Percentiles rank a stretch among this genome's conserved stretches.
Evolutionary conservation across 2,113 vertebrate genomes (phyloP).

Genomic region (Apodemus speciosus): DNA sequence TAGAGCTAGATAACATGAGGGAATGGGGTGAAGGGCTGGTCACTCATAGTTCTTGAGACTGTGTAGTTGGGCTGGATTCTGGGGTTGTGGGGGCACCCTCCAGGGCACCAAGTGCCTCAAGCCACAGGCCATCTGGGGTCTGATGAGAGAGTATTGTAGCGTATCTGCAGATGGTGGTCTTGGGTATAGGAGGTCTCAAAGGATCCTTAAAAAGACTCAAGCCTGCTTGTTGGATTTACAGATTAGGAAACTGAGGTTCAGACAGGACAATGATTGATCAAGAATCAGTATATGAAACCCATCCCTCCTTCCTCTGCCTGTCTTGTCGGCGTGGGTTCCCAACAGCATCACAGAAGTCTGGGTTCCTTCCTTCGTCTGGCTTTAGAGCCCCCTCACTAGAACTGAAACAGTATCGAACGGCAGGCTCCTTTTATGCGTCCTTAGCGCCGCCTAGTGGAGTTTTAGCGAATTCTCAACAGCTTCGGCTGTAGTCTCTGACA

Average conservation of each 20-base stretch:
- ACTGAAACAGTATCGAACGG: neutral
- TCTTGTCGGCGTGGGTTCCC: neutral
- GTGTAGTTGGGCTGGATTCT: neutral
- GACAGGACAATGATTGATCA: neutral
- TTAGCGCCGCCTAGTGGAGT: constrained; percentile 75
- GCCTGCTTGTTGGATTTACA: neutral
- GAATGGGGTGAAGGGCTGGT: neutral
- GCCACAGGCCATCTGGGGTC: neutral
- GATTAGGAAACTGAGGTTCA: neutral
- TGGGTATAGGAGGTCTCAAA: neutral
- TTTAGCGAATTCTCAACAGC: neutral
- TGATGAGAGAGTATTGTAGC: neutral
- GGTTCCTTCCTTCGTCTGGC: constrained; percentile 56
- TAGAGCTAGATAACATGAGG: neutral
- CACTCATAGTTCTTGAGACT: neutral
- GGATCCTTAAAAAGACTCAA: neutral
- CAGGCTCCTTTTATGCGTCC: constrained; percentile 27
- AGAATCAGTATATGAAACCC: neutral
- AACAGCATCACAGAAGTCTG: neutral
- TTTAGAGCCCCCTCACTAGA: neutral
- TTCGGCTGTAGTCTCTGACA: neutral
- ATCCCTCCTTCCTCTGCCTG: neutral
- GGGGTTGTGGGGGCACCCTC: neutral
- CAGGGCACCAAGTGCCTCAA: neutral
- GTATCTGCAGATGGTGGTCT: neutral